These are phyloP conservation scores for Apotomis turbidana DNA, from an alignment of 2,888 invertebrate genomes.

Conservation along the genomic window DNA sequence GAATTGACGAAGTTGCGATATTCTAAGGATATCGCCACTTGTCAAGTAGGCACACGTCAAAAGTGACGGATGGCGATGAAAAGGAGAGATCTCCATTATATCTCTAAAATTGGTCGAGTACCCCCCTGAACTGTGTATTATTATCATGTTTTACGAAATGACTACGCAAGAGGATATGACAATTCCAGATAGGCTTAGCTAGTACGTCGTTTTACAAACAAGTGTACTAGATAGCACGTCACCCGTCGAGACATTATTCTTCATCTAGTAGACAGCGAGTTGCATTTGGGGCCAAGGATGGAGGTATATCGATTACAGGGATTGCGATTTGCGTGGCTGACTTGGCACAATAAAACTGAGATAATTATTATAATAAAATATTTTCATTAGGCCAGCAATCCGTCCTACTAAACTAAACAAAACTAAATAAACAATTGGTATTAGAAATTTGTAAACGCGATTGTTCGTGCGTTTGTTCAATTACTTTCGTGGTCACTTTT, in stretches of 20 bases:
- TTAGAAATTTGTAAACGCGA: too few relatives aligned
- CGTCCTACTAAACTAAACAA: too few relatives aligned
- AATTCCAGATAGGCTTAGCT: conserved; percentile 46
- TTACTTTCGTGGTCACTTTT: too few relatives aligned
- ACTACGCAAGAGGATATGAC: conserved; percentile 45
- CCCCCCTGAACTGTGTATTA: too few relatives aligned
- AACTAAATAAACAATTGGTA: too few relatives aligned
- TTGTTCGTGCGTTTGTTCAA: too few relatives aligned
- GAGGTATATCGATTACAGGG: conserved; percentile 71
- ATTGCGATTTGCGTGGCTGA: conserved; percentile 65
- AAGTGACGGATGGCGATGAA: too few relatives aligned
- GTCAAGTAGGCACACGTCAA: too few relatives aligned
- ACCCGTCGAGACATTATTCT: conserved; percentile 65
- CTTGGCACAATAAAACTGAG: conserved; percentile 46
- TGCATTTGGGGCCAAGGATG: conserved; percentile 76
- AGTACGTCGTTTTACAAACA: conserved; percentile 61
- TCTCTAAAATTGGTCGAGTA: too few relatives aligned
- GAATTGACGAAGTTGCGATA: too few relatives aligned
- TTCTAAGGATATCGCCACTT: too few relatives aligned
- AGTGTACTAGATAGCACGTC: conserved; percentile 55
- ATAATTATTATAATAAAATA: conserved; percentile 16
- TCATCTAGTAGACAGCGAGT: conserved; percentile 63
- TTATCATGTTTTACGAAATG: conserved; percentile 7
- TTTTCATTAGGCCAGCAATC: background rate
- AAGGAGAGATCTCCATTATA: too few relatives aligned